Evolutionary conservation across 1,140 invertebrate species (phyloP), one percentile per base, ranked within the genome.

Genomic region (Brachionus sp.): DNA sequence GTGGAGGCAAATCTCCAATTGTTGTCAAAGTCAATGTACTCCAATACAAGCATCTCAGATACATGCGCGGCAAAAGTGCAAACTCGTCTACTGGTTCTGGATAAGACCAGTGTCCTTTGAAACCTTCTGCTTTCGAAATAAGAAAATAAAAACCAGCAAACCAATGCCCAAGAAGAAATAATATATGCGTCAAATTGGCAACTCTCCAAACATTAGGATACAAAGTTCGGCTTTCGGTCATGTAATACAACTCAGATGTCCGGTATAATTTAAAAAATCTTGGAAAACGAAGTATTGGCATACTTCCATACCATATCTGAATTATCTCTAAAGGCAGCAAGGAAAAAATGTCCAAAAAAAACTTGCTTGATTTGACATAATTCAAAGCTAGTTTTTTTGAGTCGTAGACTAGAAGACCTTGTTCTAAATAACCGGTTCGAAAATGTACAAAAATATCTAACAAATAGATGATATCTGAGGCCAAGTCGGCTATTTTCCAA

Each of bases 171-270:
- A 97, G 91, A 85, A 97, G 94, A 84, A 98, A 92, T 42, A 97
- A 91, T 85, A 97, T 96, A 88, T 98, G 96, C 84, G 96, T 94
- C 29, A 97, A 90, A 89, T 97, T 97, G 84, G 96, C 91, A 25
- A 97, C 95, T n/a, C 96, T 91, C 93, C 95, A 96, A 86, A 97
- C 91, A 89, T 98, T 98, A 4, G 96, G 96, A 89, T 95, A 97
- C 42, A 96, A 93, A 0, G 95, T 97, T 84, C 95, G 90, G 19
- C 95, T 96, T 88, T 97, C 95, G 83, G 96, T 94, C 91, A 97
- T 96, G 89, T 97, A 96, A 88, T 97, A 95, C 89, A 95, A 97
- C 88, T 93, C 92, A 86, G 95, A 93, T 75, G 94, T 93, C 84
- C 96, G 91, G 88, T 97, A 97, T 62, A 95, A 92, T 92, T 95